Conservation (phyloP, 2,888 invertebrate genomes). For the Callyntrura guangdongensis region DNA sequence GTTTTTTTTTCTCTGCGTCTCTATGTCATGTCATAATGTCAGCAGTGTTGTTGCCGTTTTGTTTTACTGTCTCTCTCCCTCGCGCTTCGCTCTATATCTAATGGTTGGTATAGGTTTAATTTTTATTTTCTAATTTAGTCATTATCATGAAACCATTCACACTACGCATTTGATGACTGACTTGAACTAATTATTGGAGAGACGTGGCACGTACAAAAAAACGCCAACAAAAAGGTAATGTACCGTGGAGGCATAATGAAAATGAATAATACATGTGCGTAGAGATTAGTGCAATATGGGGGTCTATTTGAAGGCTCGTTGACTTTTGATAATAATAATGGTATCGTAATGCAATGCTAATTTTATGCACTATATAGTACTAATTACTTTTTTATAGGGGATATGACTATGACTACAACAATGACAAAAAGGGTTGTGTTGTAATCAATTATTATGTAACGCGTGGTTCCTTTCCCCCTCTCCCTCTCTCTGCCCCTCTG, state of each 20-base stretch:
- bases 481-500: not conserved
- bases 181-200: slow-evolving; percentile 54
- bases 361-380: slow-evolving; percentile 50
- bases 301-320: not conserved
- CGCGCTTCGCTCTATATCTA: no score
- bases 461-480: slow-evolving; percentile 18
- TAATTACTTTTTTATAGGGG: slow-evolving; percentile 2
- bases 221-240: not conserved
- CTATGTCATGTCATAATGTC: no score
- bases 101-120: slow-evolving; percentile 27
- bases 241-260: no score
- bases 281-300: not conserved
- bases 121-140: slow-evolving; percentile 58
- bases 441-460: slow-evolving; percentile 62
- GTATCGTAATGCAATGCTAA: slow-evolving; percentile 10
- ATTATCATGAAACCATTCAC: slow-evolving; percentile 29
- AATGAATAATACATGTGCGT: no score
- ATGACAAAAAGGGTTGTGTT: not conserved
- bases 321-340: not conserved
- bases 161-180: slow-evolving; percentile 48
- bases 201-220: slow-evolving; percentile 30
- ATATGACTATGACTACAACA: not conserved
- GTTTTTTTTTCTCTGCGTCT: not conserved
- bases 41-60: no score
- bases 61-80: no score